Conservation (phyloP, 2,888 invertebrate genomes). For the Philonicus albiceps region DNA sequence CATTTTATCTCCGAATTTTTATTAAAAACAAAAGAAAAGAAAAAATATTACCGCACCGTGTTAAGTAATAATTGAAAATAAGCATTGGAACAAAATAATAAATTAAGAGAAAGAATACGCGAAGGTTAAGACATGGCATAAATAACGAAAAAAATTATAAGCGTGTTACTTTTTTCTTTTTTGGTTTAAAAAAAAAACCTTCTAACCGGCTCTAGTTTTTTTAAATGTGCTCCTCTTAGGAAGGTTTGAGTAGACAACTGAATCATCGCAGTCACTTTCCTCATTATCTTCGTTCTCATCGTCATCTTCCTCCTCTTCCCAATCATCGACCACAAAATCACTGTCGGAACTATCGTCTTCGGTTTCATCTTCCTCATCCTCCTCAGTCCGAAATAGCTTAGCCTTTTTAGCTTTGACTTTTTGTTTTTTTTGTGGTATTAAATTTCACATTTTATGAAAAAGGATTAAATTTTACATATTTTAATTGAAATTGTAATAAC, state of each 20-base stretch:
- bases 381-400: not conserved
- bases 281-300: constrained; percentile 42
- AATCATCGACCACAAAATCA: constrained; percentile 31
- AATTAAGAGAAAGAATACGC: not conserved
- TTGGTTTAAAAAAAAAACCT: too few species aligned
- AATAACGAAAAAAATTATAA: not conserved
- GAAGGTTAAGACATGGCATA: not conserved
- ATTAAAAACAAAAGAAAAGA: not conserved
- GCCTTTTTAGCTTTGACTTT: not conserved
- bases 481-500: not conserved
- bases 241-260: not conserved
- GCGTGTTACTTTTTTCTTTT: not conserved
- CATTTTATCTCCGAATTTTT: not conserved
- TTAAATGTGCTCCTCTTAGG: not conserved
- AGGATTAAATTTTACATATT: not conserved
- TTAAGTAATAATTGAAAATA: not conserved
- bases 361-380: not conserved
- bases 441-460: not conserved
- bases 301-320: constrained; percentile 36
- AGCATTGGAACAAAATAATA: not conserved
- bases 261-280: not conserved
- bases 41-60: not conserved
- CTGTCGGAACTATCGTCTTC: constrained; percentile 17
- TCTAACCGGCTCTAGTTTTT: constrained; percentile 9
- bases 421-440: not conserved